Evolutionary conservation across 2,797 vertebrate species (phyloP).

Genomic region (Crocidura indochinensis): DNA sequence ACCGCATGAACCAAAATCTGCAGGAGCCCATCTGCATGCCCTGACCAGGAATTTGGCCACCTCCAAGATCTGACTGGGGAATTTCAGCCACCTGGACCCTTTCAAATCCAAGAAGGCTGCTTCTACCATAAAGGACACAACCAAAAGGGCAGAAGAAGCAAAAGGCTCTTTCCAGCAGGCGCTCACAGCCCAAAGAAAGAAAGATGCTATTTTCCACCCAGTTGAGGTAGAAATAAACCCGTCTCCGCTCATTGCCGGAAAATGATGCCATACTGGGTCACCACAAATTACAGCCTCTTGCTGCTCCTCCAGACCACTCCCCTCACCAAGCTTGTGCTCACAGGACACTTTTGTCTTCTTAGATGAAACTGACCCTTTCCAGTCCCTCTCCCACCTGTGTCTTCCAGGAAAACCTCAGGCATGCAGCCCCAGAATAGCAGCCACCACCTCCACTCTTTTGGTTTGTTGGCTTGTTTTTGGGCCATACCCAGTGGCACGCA

Average conservation of each 20-base stretch:
- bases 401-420: conserved; percentile 69
- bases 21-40: not conserved
- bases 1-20: conserved; percentile 9
- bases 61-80: no score
- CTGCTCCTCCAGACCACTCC: conserved; percentile 71
- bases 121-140: conserved; percentile 54
- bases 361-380: conserved; percentile 54
- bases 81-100: not conserved
- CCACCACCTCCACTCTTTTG: conserved; percentile 71
- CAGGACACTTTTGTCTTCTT: conserved; percentile 47
- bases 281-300: conserved; percentile 82
- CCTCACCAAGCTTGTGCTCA: conserved; percentile 64
- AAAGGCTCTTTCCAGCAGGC: conserved; percentile 31
- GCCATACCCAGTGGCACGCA: no score
- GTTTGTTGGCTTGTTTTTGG: no score
- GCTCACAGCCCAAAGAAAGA: conserved; percentile 41
- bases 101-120: conserved; percentile 46
- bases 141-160: conserved; percentile 55
- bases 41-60: no score
- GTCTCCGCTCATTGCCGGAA: conserved; percentile 78
- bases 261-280: conserved; percentile 67
- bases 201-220: conserved; percentile 44
- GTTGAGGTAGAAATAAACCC: conserved; percentile 81
- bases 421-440: conserved; percentile 69
- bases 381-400: conserved; percentile 63